Percentiles rank a stretch among this genome's conserved stretches.
Conservation (phyloP, 2,888 invertebrate genomes). For the Marronus borbonicus region DNA sequence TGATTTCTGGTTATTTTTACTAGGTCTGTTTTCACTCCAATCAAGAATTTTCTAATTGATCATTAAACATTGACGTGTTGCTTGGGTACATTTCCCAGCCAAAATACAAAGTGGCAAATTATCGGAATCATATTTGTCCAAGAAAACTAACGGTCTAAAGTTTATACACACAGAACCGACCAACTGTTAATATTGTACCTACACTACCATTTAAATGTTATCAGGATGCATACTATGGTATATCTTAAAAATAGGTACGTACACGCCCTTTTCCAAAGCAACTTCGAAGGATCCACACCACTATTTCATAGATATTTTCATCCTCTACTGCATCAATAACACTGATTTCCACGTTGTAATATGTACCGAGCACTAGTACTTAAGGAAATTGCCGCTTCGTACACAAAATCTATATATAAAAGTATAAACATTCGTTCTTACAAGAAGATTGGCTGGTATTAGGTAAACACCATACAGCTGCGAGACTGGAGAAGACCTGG, state of each 20-base stretch:
- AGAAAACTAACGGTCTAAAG: too few relatives aligned
- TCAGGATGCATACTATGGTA: too few relatives aligned
- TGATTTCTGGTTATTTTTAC: too few relatives aligned
- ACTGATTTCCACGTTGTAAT: constrained; percentile 16
- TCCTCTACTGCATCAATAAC: background rate
- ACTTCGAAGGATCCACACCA: background rate
- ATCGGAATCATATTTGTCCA: too few relatives aligned
- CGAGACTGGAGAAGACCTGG: constrained; percentile 10
- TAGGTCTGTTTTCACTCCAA: too few relatives aligned
- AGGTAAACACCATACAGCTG: constrained; percentile 30
- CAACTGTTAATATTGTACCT: too few relatives aligned
- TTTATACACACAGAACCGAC: background rate
- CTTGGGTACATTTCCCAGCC: too few relatives aligned
- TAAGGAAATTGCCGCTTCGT: constrained; percentile 21
- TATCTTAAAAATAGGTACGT: constrained; percentile 23
- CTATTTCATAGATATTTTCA: constrained; percentile 17
- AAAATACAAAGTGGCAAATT: too few relatives aligned
- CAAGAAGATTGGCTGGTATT: constrained; percentile 39
- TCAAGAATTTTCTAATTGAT: too few relatives aligned
- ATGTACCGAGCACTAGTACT: background rate
- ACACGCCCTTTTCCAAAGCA: background rate
- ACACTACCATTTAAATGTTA: too few relatives aligned
- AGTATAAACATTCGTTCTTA: constrained; percentile 45
- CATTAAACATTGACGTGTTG: too few relatives aligned
- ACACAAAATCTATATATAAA: constrained; percentile 50